Evolutionary conservation across 2,888 invertebrate species (phyloP).

Genomic region (Tryphoninae sp.): DNA sequence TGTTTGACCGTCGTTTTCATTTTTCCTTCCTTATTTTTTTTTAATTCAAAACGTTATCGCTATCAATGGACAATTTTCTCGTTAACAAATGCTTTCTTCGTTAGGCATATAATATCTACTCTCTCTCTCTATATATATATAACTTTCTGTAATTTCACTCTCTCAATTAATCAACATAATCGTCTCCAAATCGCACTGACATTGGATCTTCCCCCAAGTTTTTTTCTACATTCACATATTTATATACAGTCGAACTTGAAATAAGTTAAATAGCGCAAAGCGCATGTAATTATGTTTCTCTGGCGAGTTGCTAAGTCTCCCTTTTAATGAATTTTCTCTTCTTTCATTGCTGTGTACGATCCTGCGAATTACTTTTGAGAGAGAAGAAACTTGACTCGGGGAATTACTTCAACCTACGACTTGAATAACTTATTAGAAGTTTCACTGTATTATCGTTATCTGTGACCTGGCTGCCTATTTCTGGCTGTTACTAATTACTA

Average conservation of each 20-base stretch:
- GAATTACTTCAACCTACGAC: too few relatives aligned
- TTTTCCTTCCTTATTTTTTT: constrained; percentile 13
- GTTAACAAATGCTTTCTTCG: constrained; percentile 48
- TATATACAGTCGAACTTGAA: not conserved
- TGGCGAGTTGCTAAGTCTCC: too few relatives aligned
- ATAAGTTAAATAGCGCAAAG: too few relatives aligned
- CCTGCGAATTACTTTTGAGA: too few relatives aligned
- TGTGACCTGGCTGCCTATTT: constrained; percentile 48
- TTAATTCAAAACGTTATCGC: not conserved
- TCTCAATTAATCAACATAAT: not conserved
- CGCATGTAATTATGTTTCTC: too few relatives aligned
- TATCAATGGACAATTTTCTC: not conserved
- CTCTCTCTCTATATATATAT: not conserved
- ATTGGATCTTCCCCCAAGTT: constrained; percentile 2
- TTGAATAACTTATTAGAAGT: too few relatives aligned
- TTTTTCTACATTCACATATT: not conserved
- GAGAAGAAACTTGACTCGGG: too few relatives aligned
- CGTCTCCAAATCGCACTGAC: constrained; percentile 39
- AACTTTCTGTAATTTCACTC: constrained; percentile 19
- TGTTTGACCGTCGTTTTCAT: constrained; percentile 1
- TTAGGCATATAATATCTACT: constrained; percentile 19
- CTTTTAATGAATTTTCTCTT: too few relatives aligned
- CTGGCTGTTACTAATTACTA: constrained; percentile 51
- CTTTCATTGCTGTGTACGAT: too few relatives aligned
- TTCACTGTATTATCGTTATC: not conserved